Base-by-base conservation (phyloP, 1,140 invertebrate genomes). In the Drosophila bipectinata region DNA sequence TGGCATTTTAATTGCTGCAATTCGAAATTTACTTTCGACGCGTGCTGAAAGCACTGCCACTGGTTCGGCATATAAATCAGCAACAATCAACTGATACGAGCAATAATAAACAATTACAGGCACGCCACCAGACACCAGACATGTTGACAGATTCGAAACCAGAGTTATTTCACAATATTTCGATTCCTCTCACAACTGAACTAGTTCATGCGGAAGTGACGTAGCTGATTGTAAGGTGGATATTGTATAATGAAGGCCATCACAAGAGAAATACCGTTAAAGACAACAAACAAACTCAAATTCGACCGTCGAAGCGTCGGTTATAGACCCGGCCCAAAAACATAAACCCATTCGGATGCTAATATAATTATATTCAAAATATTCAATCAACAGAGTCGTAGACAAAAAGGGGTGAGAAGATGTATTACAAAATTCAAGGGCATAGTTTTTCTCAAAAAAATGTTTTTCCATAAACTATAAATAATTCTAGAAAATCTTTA, bases 171-270 rank as follows among this genome's bases (percentile, higher is more conserved):
- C 71, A 59, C 63, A 72, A 79, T 74, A 74, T 18, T 52, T 74
- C 37, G 34, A 54, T 14, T 44, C 59, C 66, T 66, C 14, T 74
- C 30, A 8, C 53, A 37, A 14, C 41, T 34, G 32, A 85, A 84
- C 82, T 74, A 72, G 77, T 77, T 81, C 63, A 69, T 72, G 56
- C 82, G 82, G 82, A 85, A 87, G 79, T 80, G 80, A 83, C 54
- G 61, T 54, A 49, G 73, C 66, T 26, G 54, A 60, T 53, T 59
- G 61, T 63, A 28, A 49, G 53, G 54, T 68, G 66, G 41, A 69
- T 69, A 72, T 72, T 71, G 60, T 80, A 59, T 76, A 80, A 80
- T 80, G 52, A 77, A 54, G 64, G 73, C 62, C 80, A 47, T 10
- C 58, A 48, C 57, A 62, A 73, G 39, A 49, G 53, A 53, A 51